Evolutionary conservation across 1,140 invertebrate genomes (phyloP), one percentile per base, ranked within the genome.

Genomic region (Philotrypesis tridentata): DNA sequence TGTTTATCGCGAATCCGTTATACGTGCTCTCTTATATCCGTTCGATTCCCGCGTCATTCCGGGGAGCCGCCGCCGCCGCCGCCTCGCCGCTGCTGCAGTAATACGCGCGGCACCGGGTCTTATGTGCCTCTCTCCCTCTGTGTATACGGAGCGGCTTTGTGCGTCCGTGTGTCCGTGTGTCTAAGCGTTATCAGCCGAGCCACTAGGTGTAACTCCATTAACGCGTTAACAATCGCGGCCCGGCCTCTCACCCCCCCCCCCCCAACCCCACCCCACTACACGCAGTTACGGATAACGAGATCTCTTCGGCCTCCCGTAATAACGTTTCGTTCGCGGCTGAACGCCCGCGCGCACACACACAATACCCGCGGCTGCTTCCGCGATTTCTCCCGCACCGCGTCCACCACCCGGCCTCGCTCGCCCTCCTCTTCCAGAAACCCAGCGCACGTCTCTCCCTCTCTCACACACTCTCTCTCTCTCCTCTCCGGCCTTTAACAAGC

Each of bases 171-270:
- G n/a, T n/a, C n/a, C n/a, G n/a, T 65, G 23, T 29, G 27, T 65
- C 25, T 29, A 29, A 7, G 61, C 25, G 61, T 55, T 55, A 55
- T n/a, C 21, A 17, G 23, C 8, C n/a, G 0, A 2, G 23, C 27
- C 61, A 6, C 9, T 14, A 8, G 5, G 68, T 33, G 82, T 85
- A 84, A 85, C 84, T 84, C 84, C 75, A 85, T 85, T 84, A 85
- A 82, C 84, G 84, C 82, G 79, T 85, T 85, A 83, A 84, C 84
- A 84, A 85, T 85, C 82, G 79, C 55, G 61, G 27, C 72, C 37
- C 27, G 27, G 29, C 40, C 25, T 37, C n/a, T n/a, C n/a, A n/a
- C n/a, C n/a, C n/a, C n/a, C n/a, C n/a, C n/a, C n/a, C n/a, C n/a
- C n/a, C n/a, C n/a, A n/a, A n/a, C n/a, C n/a, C n/a, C n/a, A n/a